Evolutionary conservation across 2,888 invertebrate species (phyloP).

Genomic region (Neoaliturus tenellus): DNA sequence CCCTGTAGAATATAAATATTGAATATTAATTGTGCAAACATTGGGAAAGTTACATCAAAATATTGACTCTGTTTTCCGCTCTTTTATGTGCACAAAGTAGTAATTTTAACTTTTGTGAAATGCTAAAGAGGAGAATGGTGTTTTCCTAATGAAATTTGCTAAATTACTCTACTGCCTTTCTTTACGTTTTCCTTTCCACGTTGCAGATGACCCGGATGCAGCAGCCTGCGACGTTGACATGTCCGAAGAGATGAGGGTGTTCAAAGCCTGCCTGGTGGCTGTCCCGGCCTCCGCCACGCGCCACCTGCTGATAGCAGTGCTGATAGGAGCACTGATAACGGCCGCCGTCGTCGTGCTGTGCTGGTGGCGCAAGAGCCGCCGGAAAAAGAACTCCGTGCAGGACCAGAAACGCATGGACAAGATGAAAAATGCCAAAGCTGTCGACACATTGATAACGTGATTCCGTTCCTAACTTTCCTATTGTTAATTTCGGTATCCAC

Average conservation of each 20-base stretch:
- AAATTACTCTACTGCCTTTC: too few relatives aligned
- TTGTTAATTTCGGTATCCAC: too few relatives aligned
- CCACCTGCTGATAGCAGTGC: constrained; percentile 53
- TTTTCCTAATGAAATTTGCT: too few relatives aligned
- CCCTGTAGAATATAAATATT: too few relatives aligned
- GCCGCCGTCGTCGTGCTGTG: constrained; percentile 59
- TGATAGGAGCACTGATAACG: constrained; percentile 50
- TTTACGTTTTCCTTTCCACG: too few relatives aligned
- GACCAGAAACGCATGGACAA: constrained; percentile 32
- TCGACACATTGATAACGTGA: constrained; percentile 41
- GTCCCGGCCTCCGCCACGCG: constrained; percentile 55
- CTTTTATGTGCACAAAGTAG: too few relatives aligned
- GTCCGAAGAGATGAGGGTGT: constrained; percentile 57
- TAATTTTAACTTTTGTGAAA: too few relatives aligned
- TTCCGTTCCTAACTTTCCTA: constrained; percentile 9
- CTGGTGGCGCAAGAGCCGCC: constrained; percentile 60
- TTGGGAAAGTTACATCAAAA: too few relatives aligned
- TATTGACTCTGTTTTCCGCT: too few relatives aligned
- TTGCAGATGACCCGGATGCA: background rate
- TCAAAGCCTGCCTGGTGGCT: constrained; percentile 59
- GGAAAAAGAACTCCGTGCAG: constrained; percentile 54
- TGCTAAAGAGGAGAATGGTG: too few relatives aligned
- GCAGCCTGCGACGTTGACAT: constrained; percentile 38
- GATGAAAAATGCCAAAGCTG: constrained; percentile 21
- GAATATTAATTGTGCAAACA: too few relatives aligned